A percentile compares a stretch with the other conserved stretches of the same genome.
These are phyloP conservation scores for Dolichopus griseipennis DNA, from an alignment of 2,888 invertebrate species.

Conservation along the genomic window DNA sequence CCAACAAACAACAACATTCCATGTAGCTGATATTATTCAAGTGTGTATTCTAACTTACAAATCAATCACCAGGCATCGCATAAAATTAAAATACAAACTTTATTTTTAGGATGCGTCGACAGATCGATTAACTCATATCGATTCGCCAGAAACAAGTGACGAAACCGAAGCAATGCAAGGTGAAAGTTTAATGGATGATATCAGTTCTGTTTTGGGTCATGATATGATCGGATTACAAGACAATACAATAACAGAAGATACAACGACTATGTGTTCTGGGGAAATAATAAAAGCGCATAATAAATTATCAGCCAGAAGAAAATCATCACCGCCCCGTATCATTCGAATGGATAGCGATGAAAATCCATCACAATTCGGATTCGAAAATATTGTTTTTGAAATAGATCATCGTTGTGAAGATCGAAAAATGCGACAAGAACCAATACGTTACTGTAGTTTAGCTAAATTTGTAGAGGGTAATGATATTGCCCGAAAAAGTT, in stretches of 20 bases:
- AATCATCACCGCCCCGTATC: conserved; percentile 47
- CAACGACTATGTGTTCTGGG: conserved; percentile 51
- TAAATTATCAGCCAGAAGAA: conserved; percentile 38
- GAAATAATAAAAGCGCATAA: conserved; percentile 25
- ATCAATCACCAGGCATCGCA: background rate
- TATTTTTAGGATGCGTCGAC: conserved; percentile 41
- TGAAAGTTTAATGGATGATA: conserved; percentile 69
- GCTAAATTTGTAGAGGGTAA: conserved; percentile 76
- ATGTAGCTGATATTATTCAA: conserved; percentile 40
- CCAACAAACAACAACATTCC: conserved; percentile 21
- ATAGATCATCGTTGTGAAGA: conserved; percentile 46
- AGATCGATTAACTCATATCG: conserved; percentile 62
- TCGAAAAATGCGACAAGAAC: conserved; percentile 43
- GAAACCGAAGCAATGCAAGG: conserved; percentile 65
- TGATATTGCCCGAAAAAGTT: conserved; percentile 71
- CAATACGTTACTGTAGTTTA: conserved; percentile 65
- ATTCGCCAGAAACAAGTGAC: conserved; percentile 74
- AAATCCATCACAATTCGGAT: conserved; percentile 52
- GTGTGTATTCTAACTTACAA: background rate
- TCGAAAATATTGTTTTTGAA: conserved; percentile 63
- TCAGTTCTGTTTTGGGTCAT: conserved; percentile 64
- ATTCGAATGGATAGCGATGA: conserved; percentile 45
- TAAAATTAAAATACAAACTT: background rate
- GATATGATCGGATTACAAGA: conserved; percentile 60
- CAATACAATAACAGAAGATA: conserved; percentile 61